Percentiles rank a stretch among this genome's conserved stretches.
phyloP scores from a whole-genome alignment of 2,888 invertebrate species.

The Euclidia mi region DNA sequence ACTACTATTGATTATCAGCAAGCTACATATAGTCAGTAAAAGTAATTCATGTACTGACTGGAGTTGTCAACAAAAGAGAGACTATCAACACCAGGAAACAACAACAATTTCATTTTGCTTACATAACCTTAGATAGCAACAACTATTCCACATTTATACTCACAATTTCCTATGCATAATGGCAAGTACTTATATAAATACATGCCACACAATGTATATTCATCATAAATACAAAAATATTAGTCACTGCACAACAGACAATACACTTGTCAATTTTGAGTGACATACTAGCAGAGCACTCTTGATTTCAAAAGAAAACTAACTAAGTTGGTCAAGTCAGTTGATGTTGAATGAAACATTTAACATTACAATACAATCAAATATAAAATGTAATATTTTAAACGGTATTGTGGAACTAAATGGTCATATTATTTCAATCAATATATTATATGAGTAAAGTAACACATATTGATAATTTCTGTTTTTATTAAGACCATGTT shows the following conservation, averaged over 20 bases:
- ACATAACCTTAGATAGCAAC: slow-evolving; percentile 6
- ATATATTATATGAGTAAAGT: slow-evolving; percentile 45
- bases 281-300: slow-evolving; percentile 68
- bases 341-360: slow-evolving; percentile 24
- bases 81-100: neutral
- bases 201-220: slow-evolving; percentile 56
- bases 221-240: slow-evolving; percentile 64
- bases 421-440: slow-evolving; percentile 44
- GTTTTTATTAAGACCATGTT: slow-evolving; percentile 74
- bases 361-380: slow-evolving; percentile 24
- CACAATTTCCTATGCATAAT: slow-evolving; percentile 85
- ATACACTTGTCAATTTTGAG: slow-evolving; percentile 76
- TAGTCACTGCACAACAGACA: slow-evolving; percentile 53
- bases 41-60: no score
- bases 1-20: no score
- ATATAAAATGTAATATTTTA: slow-evolving; percentile 5
- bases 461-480: slow-evolving; percentile 61
- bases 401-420: slow-evolving; percentile 10
- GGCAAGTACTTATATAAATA: slow-evolving; percentile 58
- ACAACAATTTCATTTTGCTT: slow-evolving; percentile 1
- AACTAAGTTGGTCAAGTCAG: slow-evolving; percentile 34
- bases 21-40: no score
- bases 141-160: slow-evolving; percentile 62
- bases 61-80: neutral
- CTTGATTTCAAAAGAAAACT: slow-evolving; percentile 69